Conservation (phyloP, 2,797 vertebrate genomes). For the Holocentrus rufus region DNA sequence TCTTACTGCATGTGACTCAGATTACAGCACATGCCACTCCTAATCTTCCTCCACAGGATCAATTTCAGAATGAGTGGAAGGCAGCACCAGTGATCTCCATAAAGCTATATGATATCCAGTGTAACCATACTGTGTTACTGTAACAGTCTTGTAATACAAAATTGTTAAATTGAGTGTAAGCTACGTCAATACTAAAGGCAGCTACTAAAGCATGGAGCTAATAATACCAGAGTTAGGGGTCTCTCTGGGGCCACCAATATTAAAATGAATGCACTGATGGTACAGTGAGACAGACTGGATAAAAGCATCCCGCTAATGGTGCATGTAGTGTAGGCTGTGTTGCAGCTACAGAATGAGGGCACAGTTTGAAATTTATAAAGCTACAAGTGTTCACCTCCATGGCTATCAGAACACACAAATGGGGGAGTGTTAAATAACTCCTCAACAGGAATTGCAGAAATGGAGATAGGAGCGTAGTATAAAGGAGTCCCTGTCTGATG, state of each 20-base stretch:
- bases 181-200: background rate
- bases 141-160: constrained; percentile 9
- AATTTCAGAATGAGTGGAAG: constrained; percentile 69
- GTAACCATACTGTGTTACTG: constrained; percentile 30
- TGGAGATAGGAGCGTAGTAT: constrained; percentile 4
- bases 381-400: background rate
- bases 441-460: background rate
- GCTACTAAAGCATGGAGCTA: background rate
- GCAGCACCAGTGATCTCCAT: constrained; percentile 55
- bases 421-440: background rate
- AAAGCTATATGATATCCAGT: constrained; percentile 54
- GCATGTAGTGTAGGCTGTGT: background rate
- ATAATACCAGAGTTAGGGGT: background rate
- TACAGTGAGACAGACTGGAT: background rate
- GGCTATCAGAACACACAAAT: background rate
- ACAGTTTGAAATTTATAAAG: background rate
- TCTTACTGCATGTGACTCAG: constrained; percentile 73
- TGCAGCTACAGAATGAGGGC: background rate
- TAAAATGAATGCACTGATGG: background rate
- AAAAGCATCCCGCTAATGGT: background rate
- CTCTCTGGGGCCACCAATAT: background rate
- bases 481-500: constrained; percentile 46
- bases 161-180: background rate
- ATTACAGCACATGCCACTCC: constrained; percentile 74
- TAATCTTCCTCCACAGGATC: constrained; percentile 77